These are phyloP conservation scores for Xyrichtys novacula DNA, from an alignment of 2,797 vertebrate species.

Conservation along the genomic window DNA sequence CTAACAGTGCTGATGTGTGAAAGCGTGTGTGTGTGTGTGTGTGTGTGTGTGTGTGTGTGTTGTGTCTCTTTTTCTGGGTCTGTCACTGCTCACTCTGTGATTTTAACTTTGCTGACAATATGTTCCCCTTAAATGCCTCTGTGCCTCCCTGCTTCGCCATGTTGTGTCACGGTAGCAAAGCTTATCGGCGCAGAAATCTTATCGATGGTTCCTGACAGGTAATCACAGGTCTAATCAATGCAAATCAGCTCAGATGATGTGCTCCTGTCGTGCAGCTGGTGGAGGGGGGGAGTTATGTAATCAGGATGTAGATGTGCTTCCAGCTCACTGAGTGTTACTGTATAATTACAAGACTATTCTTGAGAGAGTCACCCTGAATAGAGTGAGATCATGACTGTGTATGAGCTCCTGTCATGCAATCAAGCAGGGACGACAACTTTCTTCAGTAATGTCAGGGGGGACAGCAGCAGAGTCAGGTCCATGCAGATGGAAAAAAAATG, in stretches of 20 bases:
- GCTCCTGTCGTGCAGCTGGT: slow-evolving; percentile 35
- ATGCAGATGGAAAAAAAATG: background rate
- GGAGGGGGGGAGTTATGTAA: slow-evolving; percentile 38
- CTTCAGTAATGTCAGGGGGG: background rate
- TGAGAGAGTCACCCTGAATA: slow-evolving; percentile 8
- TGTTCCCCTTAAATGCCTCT: slow-evolving; percentile 6
- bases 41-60: background rate
- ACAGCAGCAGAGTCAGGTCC: background rate
- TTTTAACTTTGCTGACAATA: slow-evolving; percentile 9
- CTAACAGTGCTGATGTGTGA: slow-evolving; percentile 12
- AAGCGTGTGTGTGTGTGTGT: background rate
- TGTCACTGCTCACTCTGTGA: slow-evolving; percentile 5
- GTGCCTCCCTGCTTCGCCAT: background rate
- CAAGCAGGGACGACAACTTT: background rate
- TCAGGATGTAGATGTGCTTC: slow-evolving; percentile 57
- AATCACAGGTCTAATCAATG: slow-evolving; percentile 47
- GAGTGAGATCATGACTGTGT: slow-evolving; percentile 2
- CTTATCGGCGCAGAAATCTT: slow-evolving; percentile 2
- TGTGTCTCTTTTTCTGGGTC: background rate
- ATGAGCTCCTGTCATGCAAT: slow-evolving; percentile 18
- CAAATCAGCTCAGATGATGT: slow-evolving; percentile 49
- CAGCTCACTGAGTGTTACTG: slow-evolving; percentile 38
- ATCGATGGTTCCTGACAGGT: slow-evolving; percentile 35
- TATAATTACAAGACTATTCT: slow-evolving; percentile 45
- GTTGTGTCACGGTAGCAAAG: background rate